These are phyloP conservation scores for Gymnogyps californianus DNA, from an alignment of 2,113 vertebrate genomes.

Conservation along the genomic window DNA sequence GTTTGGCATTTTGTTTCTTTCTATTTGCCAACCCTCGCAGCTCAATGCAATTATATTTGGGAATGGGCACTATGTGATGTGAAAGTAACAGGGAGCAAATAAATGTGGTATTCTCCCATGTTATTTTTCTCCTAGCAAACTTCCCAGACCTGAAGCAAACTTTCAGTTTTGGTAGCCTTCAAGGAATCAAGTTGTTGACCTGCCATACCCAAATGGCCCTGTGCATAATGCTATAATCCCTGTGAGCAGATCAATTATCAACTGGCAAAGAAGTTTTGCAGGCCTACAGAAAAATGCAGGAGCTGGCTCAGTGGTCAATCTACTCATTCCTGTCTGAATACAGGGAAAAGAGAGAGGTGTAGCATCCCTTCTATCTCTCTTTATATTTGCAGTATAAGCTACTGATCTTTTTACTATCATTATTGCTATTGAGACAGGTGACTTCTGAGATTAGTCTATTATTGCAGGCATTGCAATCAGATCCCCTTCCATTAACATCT, in stretches of 20 bases:
- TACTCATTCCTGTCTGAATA: not conserved
- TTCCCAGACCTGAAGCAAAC: not conserved
- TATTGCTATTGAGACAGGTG: not conserved
- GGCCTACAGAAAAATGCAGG: not conserved
- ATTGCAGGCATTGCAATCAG: not conserved
- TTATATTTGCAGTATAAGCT: not conserved
- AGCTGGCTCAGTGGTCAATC: not conserved
- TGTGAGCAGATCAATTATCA: not conserved
- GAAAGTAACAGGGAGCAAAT: not conserved
- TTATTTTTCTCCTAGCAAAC: not conserved
- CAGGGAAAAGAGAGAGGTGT: not conserved
- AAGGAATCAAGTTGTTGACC: not conserved
- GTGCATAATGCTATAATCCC: not conserved
- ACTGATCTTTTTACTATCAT: not conserved
- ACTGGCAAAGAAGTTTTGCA: not conserved
- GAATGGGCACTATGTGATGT: not conserved
- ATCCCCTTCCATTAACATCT: not conserved
- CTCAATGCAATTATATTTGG: not conserved
- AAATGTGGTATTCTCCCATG: not conserved
- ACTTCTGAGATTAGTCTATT: not conserved
- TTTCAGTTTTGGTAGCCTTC: not conserved
- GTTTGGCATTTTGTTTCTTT: not conserved
- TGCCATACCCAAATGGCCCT: not conserved
- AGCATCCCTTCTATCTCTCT: not conserved
- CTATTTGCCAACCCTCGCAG: not conserved